Conservation (phyloP, 1,140 invertebrate species). For the Ostrea edulis region DNA sequence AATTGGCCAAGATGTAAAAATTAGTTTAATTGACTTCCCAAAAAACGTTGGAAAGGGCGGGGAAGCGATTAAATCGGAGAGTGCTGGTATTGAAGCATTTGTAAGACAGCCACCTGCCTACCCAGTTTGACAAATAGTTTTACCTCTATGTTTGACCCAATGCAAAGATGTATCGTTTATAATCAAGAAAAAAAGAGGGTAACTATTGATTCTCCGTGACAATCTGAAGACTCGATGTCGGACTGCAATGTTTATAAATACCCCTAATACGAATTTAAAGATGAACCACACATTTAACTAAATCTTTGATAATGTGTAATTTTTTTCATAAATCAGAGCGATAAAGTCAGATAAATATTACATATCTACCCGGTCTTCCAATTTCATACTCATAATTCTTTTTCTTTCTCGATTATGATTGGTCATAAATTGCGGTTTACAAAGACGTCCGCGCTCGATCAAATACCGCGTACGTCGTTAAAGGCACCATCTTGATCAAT, state of each 20-base stretch:
- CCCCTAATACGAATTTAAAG: not conserved
- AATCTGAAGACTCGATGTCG: constrained; percentile 1
- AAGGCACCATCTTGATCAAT: not conserved
- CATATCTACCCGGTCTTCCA: not conserved
- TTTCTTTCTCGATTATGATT: constrained; percentile 1
- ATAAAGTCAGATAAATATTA: not conserved
- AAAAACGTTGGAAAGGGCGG: constrained; percentile 14
- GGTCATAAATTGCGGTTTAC: constrained; percentile 24
- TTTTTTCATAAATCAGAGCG: constrained; percentile 14
- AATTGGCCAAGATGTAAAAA: constrained; percentile 30
- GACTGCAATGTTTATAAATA: not conserved
- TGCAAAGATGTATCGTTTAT: constrained; percentile 17
- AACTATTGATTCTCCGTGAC: constrained; percentile 1
- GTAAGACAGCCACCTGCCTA: not conserved
- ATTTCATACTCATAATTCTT: constrained; percentile 21
- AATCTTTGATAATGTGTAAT: constrained; percentile 14
- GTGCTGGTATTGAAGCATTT: constrained; percentile 12
- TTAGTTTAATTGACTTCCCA: constrained; percentile 20
- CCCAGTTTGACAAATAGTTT: constrained; percentile 20
- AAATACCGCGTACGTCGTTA: constrained; percentile 14
- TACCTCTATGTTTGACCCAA: not conserved
- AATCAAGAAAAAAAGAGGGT: not conserved
- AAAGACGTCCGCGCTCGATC: constrained; percentile 25
- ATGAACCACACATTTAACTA: not conserved
- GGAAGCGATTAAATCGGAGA: not conserved